Conservation (phyloP, 2,113 vertebrate genomes). For the Uropsilus gracilis region DNA sequence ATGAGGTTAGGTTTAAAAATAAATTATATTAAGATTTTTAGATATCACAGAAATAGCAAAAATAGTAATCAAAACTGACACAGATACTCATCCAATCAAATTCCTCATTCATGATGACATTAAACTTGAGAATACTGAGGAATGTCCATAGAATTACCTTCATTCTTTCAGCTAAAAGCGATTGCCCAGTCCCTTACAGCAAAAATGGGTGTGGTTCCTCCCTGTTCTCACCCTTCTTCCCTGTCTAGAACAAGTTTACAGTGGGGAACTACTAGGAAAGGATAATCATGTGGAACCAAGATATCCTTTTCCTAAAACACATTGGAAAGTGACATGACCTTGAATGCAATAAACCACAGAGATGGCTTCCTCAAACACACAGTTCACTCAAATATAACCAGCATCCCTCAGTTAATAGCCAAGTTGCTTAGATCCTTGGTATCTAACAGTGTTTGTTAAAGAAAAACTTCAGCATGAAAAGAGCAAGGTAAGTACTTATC, state of each 20-base stretch:
- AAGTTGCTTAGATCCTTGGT: neutral
- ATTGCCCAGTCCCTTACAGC: neutral
- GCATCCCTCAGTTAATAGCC: neutral
- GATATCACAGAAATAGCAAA: neutral
- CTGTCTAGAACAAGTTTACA: neutral
- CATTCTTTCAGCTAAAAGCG: neutral
- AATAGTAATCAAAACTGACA: neutral
- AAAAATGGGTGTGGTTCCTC: neutral
- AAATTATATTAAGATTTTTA: neutral
- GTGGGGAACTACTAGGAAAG: neutral
- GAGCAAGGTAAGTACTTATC: neutral
- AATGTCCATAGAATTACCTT: neutral
- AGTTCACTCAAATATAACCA: neutral
- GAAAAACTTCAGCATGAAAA: neutral
- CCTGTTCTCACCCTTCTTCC: too few species aligned
- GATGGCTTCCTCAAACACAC: neutral
- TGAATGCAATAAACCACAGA: neutral
- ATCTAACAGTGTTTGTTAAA: neutral
- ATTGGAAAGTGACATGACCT: neutral
- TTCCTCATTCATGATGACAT: neutral
- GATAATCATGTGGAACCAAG: neutral
- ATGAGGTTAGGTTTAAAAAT: neutral
- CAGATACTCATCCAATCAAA: neutral
- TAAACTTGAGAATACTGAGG: neutral
- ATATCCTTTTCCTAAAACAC: neutral